These are phyloP conservation scores for Synchiropus splendidus DNA, from an alignment of 2,113 vertebrate genomes.

Conservation along the genomic window DNA sequence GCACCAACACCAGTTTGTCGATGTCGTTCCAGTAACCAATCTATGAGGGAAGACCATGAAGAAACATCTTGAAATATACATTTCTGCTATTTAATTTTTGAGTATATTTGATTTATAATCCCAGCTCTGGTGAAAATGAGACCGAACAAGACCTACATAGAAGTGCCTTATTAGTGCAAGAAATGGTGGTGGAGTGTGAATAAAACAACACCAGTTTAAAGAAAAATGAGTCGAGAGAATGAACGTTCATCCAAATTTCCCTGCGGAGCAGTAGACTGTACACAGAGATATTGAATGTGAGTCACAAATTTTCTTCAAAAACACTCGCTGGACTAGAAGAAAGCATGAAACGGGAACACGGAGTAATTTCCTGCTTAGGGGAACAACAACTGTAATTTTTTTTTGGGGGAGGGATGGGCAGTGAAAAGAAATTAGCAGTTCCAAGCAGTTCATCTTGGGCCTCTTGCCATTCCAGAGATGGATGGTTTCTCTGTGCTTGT, in stretches of 20 bases:
- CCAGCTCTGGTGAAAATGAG: no score
- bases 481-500: background rate
- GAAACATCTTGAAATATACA: conserved; percentile 4
- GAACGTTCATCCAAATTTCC: conserved; percentile 43
- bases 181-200: background rate
- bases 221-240: conserved; percentile 9
- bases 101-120: no score
- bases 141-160: no score
- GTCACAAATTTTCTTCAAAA: conserved; percentile 32
- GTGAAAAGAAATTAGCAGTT: conserved; percentile 9
- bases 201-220: background rate
- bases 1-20: conserved; percentile 93
- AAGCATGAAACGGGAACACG: conserved; percentile 31
- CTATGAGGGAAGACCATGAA: conserved; percentile 27
- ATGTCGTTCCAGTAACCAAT: conserved; percentile 98
- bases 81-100: no score
- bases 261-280: conserved; percentile 32
- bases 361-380: conserved; percentile 24
- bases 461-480: conserved; percentile 5
- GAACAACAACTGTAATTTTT: conserved; percentile 8
- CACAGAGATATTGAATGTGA: conserved; percentile 31
- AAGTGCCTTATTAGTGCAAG: no score
- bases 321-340: conserved; percentile 20
- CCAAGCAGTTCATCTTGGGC: background rate
- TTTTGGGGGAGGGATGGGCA: no score